phyloP scores from a whole-genome alignment of 2,797 vertebrate species.

The Balearica regulorum region DNA sequence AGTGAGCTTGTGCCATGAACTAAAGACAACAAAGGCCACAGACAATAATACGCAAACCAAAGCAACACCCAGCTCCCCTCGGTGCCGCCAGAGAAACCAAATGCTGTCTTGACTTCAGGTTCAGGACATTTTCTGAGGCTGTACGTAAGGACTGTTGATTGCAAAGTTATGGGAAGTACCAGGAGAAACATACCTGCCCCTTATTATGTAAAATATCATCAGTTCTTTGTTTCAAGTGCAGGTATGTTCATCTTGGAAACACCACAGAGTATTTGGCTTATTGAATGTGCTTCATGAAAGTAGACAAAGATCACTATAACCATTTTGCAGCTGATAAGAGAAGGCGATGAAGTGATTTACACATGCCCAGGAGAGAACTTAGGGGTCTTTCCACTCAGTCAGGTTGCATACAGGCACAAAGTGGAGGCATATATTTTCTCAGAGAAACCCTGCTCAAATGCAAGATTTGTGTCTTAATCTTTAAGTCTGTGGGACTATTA shows the following conservation, averaged over 20 bases:
- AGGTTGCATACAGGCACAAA: background rate
- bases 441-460: background rate
- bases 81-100: background rate
- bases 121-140: background rate
- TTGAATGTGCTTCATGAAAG: background rate
- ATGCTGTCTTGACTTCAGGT: background rate
- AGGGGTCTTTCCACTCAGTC: background rate
- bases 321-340: background rate
- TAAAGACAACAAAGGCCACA: background rate
- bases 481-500: background rate
- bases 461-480: background rate
- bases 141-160: background rate
- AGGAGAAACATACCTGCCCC: background rate
- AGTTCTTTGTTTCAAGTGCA: background rate
- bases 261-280: background rate
- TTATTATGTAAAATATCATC: background rate
- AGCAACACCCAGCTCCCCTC: background rate
- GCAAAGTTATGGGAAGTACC: background rate
- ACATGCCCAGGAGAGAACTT: background rate
- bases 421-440: background rate
- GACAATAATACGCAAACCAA: background rate
- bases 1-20: background rate
- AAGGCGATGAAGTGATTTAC: background rate
- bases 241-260: background rate
- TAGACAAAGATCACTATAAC: background rate